Percentiles rank a stretch among this genome's conserved stretches.
phyloP scores from a whole-genome alignment of 2,113 vertebrate genomes.

The Lichenostomus cassidix region DNA sequence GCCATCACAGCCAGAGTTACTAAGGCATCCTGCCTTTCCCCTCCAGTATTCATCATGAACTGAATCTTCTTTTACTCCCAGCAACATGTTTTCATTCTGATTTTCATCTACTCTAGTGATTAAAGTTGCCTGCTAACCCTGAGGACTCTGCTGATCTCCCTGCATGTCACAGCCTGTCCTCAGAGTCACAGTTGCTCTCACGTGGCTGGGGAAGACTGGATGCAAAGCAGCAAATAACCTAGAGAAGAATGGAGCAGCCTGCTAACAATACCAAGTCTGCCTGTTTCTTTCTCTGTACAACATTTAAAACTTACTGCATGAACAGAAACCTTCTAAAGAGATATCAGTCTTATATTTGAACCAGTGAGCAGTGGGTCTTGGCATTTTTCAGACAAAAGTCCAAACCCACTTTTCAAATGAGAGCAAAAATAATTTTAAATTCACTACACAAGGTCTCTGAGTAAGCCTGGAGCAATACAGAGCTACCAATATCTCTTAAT shows the following conservation, averaged over 20 bases:
- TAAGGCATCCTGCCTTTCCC: not conserved
- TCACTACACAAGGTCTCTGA: not conserved
- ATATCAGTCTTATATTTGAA: not conserved
- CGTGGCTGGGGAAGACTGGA: not conserved
- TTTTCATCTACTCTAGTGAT: slow-evolving; percentile 20
- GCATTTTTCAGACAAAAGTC: not conserved
- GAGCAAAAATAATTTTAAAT: not conserved
- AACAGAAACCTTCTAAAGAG: not conserved
- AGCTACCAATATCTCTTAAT: not conserved
- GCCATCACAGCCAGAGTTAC: not conserved
- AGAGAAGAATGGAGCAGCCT: not conserved
- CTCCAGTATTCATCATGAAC: not conserved
- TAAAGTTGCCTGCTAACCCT: not conserved
- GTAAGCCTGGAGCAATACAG: not conserved
- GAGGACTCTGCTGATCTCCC: slow-evolving; percentile 18
- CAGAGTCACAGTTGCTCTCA: not conserved
- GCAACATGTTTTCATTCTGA: not conserved
- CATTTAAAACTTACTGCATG: not conserved
- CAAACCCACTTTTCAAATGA: not conserved
- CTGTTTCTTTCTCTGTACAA: not conserved
- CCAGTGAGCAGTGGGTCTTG: not conserved
- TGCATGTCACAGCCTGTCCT: not conserved
- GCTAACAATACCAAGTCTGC: not conserved
- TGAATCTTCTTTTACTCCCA: not conserved
- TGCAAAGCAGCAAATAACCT: slow-evolving; percentile 2